phyloP scores from a whole-genome alignment of 2,888 invertebrate genomes.

The Ametastegia equiseti region DNA sequence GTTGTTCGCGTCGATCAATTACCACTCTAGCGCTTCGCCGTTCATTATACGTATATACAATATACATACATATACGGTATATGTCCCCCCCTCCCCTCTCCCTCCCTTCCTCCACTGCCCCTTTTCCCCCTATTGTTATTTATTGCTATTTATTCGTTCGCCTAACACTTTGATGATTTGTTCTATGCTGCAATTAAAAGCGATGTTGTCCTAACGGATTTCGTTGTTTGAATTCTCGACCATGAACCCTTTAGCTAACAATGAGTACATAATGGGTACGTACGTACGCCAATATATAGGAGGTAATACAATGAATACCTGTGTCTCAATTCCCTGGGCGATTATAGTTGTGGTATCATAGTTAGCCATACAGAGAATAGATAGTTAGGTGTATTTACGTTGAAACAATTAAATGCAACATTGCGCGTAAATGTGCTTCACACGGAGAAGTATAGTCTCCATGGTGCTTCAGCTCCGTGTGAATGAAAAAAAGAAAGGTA shows the following conservation, averaged over 20 bases:
- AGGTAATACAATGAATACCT: too few relatives aligned
- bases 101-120: too few relatives aligned
- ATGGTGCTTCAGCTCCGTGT: conserved; percentile 34
- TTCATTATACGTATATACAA: neutral
- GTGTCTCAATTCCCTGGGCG: neutral
- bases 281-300: too few relatives aligned
- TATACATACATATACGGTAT: too few relatives aligned
- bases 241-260: too few relatives aligned
- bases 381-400: neutral
- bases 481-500: neutral
- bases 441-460: too few relatives aligned
- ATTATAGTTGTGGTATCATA: neutral
- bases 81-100: too few relatives aligned
- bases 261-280: too few relatives aligned
- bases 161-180: neutral
- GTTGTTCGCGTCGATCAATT: neutral
- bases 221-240: neutral
- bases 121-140: neutral
- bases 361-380: conserved; percentile 4
- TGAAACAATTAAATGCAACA: neutral
- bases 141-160: neutral
- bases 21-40: neutral
- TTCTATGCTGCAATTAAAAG: neutral
- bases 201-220: neutral
- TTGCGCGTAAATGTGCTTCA: conserved; percentile 22